A percentile compares a stretch with the other conserved stretches of the same genome.
Conservation (phyloP, 1,140 invertebrate species). For the Frieseomelitta varia region DNA sequence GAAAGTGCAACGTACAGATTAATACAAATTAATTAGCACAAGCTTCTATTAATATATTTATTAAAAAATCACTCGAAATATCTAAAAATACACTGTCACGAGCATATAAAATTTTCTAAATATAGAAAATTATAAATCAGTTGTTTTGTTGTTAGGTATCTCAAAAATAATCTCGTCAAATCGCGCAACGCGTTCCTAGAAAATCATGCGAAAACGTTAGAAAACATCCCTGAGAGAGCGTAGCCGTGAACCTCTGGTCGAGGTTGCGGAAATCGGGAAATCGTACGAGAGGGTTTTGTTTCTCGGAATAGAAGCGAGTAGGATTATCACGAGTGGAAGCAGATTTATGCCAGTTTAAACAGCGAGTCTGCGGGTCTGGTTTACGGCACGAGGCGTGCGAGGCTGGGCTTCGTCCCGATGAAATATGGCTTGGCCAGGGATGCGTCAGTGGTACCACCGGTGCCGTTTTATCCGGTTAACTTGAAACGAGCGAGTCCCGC, state of each 20-base stretch:
- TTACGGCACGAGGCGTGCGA: slow-evolving; percentile 58
- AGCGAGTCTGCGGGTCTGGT: slow-evolving; percentile 61
- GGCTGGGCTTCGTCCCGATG: slow-evolving; percentile 56
- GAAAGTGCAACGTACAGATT: too few species aligned
- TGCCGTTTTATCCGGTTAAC: slow-evolving; percentile 37
- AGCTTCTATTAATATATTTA: too few species aligned
- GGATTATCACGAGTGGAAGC: slow-evolving; percentile 59
- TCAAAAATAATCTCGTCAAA: not conserved
- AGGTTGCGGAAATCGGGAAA: slow-evolving; percentile 7
- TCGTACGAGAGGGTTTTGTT: not conserved
- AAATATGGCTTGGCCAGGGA: slow-evolving; percentile 61
- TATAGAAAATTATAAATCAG: too few species aligned
- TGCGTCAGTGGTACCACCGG: slow-evolving; percentile 25
- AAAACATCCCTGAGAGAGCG: not conserved
- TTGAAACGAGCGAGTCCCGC: slow-evolving; percentile 27
- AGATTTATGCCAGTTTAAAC: slow-evolving; percentile 73
- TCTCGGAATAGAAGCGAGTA: slow-evolving; percentile 19
- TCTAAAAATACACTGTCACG: too few species aligned
- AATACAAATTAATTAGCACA: too few species aligned
- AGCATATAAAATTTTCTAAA: too few species aligned
- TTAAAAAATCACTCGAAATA: too few species aligned
- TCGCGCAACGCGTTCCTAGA: not conserved
- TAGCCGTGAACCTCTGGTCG: too few species aligned
- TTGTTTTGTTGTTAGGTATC: too few species aligned
- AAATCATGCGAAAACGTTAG: not conserved